phyloP scores from a whole-genome alignment of 1,140 invertebrate genomes.

The Drosophila sp. region DNA sequence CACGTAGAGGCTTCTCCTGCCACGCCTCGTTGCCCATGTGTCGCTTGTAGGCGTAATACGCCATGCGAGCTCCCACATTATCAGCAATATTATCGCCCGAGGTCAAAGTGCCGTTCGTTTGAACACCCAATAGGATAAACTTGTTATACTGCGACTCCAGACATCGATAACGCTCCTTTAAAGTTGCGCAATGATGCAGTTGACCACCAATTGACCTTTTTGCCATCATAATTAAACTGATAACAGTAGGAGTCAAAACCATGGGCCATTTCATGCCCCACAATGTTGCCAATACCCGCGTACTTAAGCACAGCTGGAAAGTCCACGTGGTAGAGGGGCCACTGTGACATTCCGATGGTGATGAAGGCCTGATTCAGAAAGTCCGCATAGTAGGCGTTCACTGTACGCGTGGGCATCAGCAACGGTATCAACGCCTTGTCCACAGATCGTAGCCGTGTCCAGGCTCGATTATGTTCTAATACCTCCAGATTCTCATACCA shows the following conservation, averaged over 20 bases:
- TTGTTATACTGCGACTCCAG: conserved; percentile 94
- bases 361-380: conserved; percentile 75
- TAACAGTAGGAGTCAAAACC: conserved; percentile 89
- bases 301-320: conserved; percentile 84
- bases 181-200: conserved; percentile 88
- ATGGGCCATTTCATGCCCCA: conserved; percentile 90
- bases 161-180: conserved; percentile 90
- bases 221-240: conserved; percentile 91
- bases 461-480: conserved; percentile 61
- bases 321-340: conserved; percentile 68
- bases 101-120: conserved; percentile 91
- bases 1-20: conserved; percentile 85
- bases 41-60: conserved; percentile 87
- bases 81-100: conserved; percentile 96
- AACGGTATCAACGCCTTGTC: conserved; percentile 71
- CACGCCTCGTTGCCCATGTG: conserved; percentile 84
- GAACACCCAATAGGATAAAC: conserved; percentile 63
- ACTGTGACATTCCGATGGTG: conserved; percentile 82
- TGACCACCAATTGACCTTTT: conserved; percentile 93
- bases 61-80: conserved; percentile 93
- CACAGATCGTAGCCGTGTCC: conserved; percentile 58
- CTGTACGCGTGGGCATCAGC: conserved; percentile 68
- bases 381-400: conserved; percentile 80
- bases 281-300: conserved; percentile 88
- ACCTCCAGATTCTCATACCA: conserved; percentile 63